phyloP scores from a whole-genome alignment of 2,797 vertebrate genomes.

The Tangara arthus region DNA sequence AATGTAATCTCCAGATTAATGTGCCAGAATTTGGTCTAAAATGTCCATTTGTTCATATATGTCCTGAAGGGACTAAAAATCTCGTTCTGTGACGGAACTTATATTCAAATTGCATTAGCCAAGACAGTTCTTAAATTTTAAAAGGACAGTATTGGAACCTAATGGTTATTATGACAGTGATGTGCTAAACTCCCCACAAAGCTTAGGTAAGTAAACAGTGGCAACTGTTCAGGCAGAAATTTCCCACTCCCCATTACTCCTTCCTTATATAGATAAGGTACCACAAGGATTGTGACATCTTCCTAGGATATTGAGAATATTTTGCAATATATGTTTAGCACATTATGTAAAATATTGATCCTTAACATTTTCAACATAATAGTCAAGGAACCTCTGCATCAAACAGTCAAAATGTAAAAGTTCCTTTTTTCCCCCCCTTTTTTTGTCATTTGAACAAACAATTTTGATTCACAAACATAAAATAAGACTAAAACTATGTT shows the following conservation, averaged over 20 bases:
- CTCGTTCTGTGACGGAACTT: not conserved
- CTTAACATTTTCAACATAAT: not conserved
- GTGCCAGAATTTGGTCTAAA: not conserved
- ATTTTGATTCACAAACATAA: not conserved
- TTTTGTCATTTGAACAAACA: not conserved
- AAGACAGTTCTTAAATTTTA: not conserved
- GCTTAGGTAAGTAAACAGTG: not conserved
- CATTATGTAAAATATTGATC: not conserved
- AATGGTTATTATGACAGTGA: not conserved
- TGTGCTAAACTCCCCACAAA: not conserved
- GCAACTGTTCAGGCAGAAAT: not conserved
- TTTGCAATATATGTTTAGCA: not conserved
- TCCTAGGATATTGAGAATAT: not conserved
- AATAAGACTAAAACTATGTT: not conserved
- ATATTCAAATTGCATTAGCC: not conserved
- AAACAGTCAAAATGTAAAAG: not conserved
- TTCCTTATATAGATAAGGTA: not conserved
- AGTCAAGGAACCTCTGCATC: not conserved
- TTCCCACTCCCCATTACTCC: not conserved
- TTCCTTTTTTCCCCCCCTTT: fast-evolving
- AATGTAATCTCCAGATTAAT: not conserved
- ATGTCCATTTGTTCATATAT: not conserved
- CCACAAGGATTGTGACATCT: not conserved
- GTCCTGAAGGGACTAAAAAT: not conserved
- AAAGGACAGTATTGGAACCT: not conserved